phyloP scores from a whole-genome alignment of 2,888 invertebrate species.

The Onthophagus sagittarius region DNA sequence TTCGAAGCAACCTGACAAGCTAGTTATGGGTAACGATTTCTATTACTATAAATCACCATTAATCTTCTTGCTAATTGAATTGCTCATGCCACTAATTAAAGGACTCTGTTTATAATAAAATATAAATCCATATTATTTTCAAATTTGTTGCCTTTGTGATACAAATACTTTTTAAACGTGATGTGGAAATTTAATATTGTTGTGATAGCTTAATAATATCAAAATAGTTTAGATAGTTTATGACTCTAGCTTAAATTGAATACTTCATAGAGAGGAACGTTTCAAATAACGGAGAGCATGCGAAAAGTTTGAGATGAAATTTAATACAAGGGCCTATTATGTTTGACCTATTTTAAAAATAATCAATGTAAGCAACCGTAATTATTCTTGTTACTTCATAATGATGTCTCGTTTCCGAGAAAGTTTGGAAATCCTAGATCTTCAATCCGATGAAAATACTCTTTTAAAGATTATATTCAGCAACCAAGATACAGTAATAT shows the following conservation, averaged over 20 bases:
- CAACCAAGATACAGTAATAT: not conserved
- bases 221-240: not conserved
- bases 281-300: not conserved
- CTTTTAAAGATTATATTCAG: not conserved
- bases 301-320: not conserved
- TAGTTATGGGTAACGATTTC: not conserved
- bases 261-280: not conserved
- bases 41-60: not conserved
- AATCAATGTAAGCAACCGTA: not conserved
- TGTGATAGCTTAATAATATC: no score
- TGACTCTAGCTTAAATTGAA: not conserved
- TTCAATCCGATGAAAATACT: no score
- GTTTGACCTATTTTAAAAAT: not conserved
- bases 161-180: no score
- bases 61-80: not conserved
- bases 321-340: not conserved
- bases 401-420: no score
- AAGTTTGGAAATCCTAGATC: no score
- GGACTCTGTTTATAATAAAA: no score
- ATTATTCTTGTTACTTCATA: not conserved
- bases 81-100: not conserved
- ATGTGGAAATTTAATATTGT: no score
- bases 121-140: no score
- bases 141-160: no score
- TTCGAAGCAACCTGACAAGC: not conserved